Percentiles rank a stretch among this genome's conserved stretches.
Evolutionary conservation across 2,888 invertebrate genomes (phyloP).

Genomic region (Chirona hameri): DNA sequence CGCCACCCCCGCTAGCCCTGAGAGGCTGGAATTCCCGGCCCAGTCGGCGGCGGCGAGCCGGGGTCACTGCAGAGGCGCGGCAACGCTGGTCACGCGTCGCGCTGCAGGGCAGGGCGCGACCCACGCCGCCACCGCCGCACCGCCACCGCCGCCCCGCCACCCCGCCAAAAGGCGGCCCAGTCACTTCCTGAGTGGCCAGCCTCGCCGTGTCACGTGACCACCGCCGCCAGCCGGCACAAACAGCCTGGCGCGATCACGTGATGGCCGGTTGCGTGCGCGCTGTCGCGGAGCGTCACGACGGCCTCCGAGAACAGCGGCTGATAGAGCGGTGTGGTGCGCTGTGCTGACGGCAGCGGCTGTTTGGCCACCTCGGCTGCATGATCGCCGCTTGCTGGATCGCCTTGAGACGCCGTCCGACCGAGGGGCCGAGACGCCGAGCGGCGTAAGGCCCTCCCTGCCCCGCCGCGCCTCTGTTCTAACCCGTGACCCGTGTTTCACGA

Average conservation of each 20-base stretch:
- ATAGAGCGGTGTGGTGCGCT: no score
- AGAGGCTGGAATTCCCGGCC: slow-evolving; percentile 3
- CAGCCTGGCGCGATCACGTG: no score
- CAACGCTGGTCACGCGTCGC: neutral
- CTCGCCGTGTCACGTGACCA: no score
- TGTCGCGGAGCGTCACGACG: no score
- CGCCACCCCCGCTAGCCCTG: neutral
- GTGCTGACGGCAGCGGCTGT: no score
- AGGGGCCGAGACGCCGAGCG: no score
- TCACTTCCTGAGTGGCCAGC: neutral
- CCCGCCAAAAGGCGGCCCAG: neutral
- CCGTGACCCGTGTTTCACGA: neutral
- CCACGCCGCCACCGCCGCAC: neutral
- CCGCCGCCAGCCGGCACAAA: no score
- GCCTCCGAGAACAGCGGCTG: no score
- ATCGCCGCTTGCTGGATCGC: neutral
- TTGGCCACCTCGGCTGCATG: no score
- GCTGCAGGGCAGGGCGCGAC: neutral
- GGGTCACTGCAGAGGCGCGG: neutral
- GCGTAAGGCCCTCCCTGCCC: no score
- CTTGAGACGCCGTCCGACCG: neutral
- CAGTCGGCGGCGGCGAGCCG: neutral
- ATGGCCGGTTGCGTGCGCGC: no score
- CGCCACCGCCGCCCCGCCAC: neutral
- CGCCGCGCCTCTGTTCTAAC: no score